Evolutionary conservation across 2,113 vertebrate genomes (phyloP).

Genomic region (Triplophysa siluroides): DNA sequence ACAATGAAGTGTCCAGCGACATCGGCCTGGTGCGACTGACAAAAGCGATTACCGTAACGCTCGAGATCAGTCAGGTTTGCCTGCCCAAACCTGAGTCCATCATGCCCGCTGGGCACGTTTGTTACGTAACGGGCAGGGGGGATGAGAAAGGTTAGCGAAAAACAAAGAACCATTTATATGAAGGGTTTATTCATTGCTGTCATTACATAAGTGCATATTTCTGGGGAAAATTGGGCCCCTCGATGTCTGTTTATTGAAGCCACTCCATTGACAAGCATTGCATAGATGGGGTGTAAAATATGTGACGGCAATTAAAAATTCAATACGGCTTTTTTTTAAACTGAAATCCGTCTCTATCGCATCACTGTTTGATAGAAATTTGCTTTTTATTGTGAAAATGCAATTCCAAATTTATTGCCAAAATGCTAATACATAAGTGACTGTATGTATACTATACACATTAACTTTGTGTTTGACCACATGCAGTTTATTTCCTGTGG

Average conservation of each 20-base stretch:
- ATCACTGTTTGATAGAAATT: too few species aligned
- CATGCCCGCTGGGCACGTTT: conserved; percentile 60
- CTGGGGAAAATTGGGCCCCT: neutral
- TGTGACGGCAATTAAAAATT: too few species aligned
- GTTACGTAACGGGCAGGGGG: conserved; percentile 73
- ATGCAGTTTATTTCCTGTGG: conserved; percentile 61
- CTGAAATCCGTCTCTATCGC: too few species aligned
- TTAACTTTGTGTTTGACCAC: neutral
- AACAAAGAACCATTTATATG: neutral
- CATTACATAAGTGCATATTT: neutral
- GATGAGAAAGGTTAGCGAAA: conserved; percentile 68
- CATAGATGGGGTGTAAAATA: neutral
- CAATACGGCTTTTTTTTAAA: too few species aligned
- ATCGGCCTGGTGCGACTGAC: conserved; percentile 70
- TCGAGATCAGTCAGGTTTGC: conserved; percentile 70
- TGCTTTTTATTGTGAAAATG: too few species aligned
- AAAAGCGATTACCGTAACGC: conserved; percentile 63
- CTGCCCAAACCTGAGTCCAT: conserved; percentile 59
- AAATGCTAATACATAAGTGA: neutral
- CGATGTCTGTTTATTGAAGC: neutral
- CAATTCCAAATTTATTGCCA: too few species aligned
- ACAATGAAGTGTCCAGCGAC: conserved; percentile 65
- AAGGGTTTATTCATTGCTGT: neutral
- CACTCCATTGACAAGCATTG: neutral
- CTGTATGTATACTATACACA: neutral